phyloP scores from a whole-genome alignment of 2,113 vertebrate species.

The Hyaena hyaena region DNA sequence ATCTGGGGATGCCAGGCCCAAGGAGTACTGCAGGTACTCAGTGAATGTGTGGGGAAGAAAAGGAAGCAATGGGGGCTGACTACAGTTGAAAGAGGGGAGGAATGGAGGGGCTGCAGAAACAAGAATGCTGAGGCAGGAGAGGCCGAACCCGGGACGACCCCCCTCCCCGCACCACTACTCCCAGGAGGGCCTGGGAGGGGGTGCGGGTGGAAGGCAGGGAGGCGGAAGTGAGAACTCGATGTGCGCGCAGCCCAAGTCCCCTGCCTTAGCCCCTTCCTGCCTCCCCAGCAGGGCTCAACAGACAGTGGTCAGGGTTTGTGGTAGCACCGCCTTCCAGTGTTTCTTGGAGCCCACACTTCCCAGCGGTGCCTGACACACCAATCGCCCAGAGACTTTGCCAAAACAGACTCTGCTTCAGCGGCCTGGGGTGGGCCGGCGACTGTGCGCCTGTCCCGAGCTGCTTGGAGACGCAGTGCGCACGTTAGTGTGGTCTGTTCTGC shows the following conservation, averaged over 20 bases:
- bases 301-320: accelerated
- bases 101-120: not conserved
- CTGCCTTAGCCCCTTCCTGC: not conserved
- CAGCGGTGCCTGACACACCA: accelerated
- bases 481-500: accelerated
- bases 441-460: not conserved
- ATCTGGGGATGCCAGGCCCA: not conserved
- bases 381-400: not conserved
- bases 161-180: accelerated
- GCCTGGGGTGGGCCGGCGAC: not conserved
- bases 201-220: not conserved
- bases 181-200: not conserved
- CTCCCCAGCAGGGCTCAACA: not conserved
- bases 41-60: not conserved
- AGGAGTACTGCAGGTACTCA: not conserved
- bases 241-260: accelerated
- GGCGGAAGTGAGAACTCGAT: accelerated
- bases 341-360: not conserved
- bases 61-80: accelerated
- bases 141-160: not conserved
- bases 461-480: too few relatives aligned
- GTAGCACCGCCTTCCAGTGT: accelerated
- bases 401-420: not conserved
- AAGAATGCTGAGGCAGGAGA: too few relatives aligned
- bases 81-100: not conserved